Base-by-base conservation (phyloP, 1,140 invertebrate genomes). In the Dufourea novaeangliae region DNA sequence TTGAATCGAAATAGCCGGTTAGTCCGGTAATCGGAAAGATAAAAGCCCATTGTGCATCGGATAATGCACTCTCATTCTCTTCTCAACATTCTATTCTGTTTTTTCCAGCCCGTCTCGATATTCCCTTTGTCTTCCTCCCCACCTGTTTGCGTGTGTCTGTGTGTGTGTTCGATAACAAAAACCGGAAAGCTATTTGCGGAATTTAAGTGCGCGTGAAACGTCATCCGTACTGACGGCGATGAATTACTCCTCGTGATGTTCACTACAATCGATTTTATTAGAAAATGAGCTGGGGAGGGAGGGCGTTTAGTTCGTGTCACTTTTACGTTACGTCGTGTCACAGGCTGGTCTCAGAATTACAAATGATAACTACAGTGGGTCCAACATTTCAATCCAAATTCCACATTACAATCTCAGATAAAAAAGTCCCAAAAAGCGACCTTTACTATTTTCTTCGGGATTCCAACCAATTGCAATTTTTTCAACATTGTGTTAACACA, bases 1-100 rank as follows among this genome's bases (percentile, higher is more conserved):
- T 73, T 39, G 71, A 46, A 37, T 54, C 61, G 32, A 64, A 54
- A 14, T 3, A 41, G 71, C 46, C 61, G 4, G 71, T 66, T 66
- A 22, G 14, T n/a, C 17, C 61, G 46, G 29, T 54, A 73, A 73
- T 73, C 66, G 66, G 32, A 25, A 25, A n/a, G n/a, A n/a, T n/a
- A n/a, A n/a, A n/a, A n/a, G n/a, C n/a, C n/a, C 46, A 66, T 73
- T 73, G 59, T 66, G 39, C 52, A 39, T 52, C 61, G 34, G 32
- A 73, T 66, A 73, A 73, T 54, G 61, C 61, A 66, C 61, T 39
- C 34, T 22, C 20, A 54, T 64, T 64, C 32, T 20, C 20, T 66
- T 4, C 10, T 66, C 46, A 11, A 37, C 20, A 32, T 39, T 20
- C 27, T 66, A 41, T 67, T 34, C n/a, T 52, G 20, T 52, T 39